phyloP scores from a whole-genome alignment of 23 tunicate species.

The Ascidia mentula region DNA sequence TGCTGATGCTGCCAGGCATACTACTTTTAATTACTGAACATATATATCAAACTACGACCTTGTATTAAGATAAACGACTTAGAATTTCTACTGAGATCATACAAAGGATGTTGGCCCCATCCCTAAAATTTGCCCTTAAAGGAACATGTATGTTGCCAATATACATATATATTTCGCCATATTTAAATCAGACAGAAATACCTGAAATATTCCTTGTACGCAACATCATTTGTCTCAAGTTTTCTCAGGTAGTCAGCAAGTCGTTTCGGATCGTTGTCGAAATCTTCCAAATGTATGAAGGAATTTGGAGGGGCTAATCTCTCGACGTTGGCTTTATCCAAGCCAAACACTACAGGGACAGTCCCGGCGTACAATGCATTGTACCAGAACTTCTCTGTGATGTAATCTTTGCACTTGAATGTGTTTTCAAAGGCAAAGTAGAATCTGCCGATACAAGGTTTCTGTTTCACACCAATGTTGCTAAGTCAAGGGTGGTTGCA shows the following conservation, averaged over 20 bases:
- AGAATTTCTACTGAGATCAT: no score
- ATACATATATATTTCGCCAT: no score
- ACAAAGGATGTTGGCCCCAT: no score
- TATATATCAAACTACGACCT: no score
- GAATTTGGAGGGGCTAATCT: constrained; percentile 48
- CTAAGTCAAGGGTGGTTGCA: no score
- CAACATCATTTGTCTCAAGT: constrained; percentile 47
- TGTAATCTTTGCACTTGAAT: constrained; percentile 38
- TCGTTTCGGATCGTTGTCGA: constrained; percentile 25
- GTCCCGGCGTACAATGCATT: constrained; percentile 39
- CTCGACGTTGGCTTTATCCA: constrained; percentile 21
- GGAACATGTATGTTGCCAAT: no score
- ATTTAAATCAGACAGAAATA: not conserved
- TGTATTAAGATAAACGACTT: no score
- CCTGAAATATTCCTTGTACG: constrained; percentile 71
- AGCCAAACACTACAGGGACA: constrained; percentile 53
- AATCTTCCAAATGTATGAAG: constrained; percentile 61
- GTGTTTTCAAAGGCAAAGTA: constrained; percentile 84
- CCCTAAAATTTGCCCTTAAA: no score
- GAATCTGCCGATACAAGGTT: constrained; percentile 55
- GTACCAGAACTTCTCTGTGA: constrained; percentile 57
- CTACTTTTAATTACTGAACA: no score
- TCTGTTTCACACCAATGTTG: no score
- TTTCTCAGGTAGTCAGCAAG: constrained; percentile 35
- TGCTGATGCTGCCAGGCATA: no score